Evolutionary conservation across 2,888 invertebrate genomes (phyloP).

Genomic region (Amphipoea oculea): DNA sequence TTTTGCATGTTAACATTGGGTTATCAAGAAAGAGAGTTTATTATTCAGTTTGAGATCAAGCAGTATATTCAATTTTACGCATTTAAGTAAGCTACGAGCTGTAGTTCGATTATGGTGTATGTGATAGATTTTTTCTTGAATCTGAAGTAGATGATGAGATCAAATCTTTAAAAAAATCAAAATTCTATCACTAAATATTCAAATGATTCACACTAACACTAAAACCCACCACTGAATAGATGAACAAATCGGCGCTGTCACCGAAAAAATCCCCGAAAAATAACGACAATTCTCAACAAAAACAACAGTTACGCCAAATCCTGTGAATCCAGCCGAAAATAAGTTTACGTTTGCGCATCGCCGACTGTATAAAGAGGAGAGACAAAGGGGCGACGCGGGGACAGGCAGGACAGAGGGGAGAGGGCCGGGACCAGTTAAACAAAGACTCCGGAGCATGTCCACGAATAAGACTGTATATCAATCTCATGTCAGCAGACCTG

Average conservation of each 20-base stretch:
- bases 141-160: neutral
- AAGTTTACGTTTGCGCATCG: constrained; percentile 83
- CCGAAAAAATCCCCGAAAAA: constrained; percentile 65
- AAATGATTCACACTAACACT: constrained; percentile 6
- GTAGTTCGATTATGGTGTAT: neutral
- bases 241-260: constrained; percentile 43
- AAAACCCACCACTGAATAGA: constrained; percentile 37
- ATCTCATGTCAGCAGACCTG: constrained; percentile 89
- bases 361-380: constrained; percentile 86
- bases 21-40: constrained; percentile 6
- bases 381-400: constrained; percentile 83
- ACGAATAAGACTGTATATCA: constrained; percentile 89
- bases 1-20: constrained; percentile 12
- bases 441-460: constrained; percentile 89
- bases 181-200: neutral
- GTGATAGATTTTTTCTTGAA: neutral
- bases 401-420: constrained; percentile 66
- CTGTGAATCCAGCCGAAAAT: constrained; percentile 82
- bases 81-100: neutral
- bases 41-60: neutral
- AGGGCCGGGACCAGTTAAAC: constrained; percentile 86
- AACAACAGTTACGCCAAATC: constrained; percentile 73
- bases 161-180: neutral
- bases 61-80: neutral
- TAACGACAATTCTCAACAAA: constrained; percentile 71